Base-by-base conservation (phyloP, 2,888 invertebrate species). In the Dinocampus coccinellae region DNA sequence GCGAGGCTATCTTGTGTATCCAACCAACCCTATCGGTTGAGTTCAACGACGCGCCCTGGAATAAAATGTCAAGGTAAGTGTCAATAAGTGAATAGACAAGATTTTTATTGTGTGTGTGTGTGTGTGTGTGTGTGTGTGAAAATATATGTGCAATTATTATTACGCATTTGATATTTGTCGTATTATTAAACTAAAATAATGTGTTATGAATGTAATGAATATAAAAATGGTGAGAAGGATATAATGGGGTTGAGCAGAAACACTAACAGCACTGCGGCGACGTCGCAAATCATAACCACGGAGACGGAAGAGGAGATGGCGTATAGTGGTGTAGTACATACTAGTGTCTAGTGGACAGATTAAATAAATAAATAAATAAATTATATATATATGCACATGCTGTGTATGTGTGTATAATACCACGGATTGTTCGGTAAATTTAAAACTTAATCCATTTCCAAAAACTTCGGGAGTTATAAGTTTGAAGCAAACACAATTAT, bases 51-150 rank as follows among this genome's bases (percentile, higher is more conserved):
- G 76, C 77, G 75, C 77, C 79, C 76, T 78, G 77, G 79, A 58
- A 62, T 79, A 80, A 73, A 71, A 85, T 85, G 85, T 75, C 78
- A 78, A 85, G 85, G 85, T 85, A 84, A 83, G 85, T 81, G 72
- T 76, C 66, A 67, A 26, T 61, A 39, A 36, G 34, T 24, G 52
- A 53, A 57, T 11, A 24, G 33, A 47, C n/a, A 9, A n/a, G 16
- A 47, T 47, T 16, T 6, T 16, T 20, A 39, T 16, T 60, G 69
- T 61, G 53, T 42, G 34, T 55, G 62, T 64, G 63, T n/a, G n/a
- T n/a, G n/a, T n/a, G n/a, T n/a, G n/a, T 61, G 29, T 58, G 68
- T 60, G 52, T 36, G 29, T 55, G 61, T 63, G 62, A 47, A 33
- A 36, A 47, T 69, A n/a, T 26, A 11, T 36, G 26, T 53, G 24